Evolutionary conservation across 1,140 invertebrate genomes (phyloP).

Genomic region (Nebria ingens): DNA sequence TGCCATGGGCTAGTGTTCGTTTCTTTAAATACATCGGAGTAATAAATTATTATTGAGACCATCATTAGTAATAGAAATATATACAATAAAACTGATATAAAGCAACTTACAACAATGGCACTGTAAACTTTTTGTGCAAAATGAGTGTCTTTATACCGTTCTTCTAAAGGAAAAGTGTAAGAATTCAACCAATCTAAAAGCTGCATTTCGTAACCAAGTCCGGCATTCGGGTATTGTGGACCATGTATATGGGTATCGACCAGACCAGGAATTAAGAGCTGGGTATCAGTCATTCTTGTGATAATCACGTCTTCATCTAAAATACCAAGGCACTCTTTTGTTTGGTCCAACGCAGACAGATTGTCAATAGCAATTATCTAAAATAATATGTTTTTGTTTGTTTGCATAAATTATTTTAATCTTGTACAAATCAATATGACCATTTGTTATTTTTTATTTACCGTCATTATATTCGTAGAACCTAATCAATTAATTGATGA

Average conservation of each 20-base stretch:
- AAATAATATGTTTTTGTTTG: too few species aligned
- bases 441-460: too few species aligned
- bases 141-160: slow-evolving; percentile 52
- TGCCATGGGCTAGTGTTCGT: slow-evolving; percentile 61
- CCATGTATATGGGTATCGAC: slow-evolving; percentile 85
- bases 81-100: slow-evolving; percentile 11
- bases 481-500: too few species aligned
- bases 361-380: slow-evolving; percentile 19
- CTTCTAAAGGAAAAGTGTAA: slow-evolving; percentile 82
- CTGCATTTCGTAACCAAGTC: slow-evolving; percentile 65
- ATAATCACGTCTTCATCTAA: slow-evolving; percentile 10
- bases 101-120: slow-evolving; percentile 62
- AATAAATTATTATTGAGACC: slow-evolving; percentile 9
- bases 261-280: slow-evolving; percentile 80
- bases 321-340: slow-evolving; percentile 16
- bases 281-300: slow-evolving; percentile 35
- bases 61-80: not conserved
- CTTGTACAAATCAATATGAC: too few species aligned
- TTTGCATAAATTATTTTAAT: slow-evolving; percentile 10
- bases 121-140: slow-evolving; percentile 65
- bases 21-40: slow-evolving; percentile 40
- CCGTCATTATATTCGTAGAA: too few species aligned
- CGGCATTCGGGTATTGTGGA: slow-evolving; percentile 74
- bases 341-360: slow-evolving; percentile 12
- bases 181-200: slow-evolving; percentile 74